Evolutionary conservation across 2,888 invertebrate species (phyloP), one percentile per base, ranked within the genome.

Genomic region (Coleophora flavipennella): DNA sequence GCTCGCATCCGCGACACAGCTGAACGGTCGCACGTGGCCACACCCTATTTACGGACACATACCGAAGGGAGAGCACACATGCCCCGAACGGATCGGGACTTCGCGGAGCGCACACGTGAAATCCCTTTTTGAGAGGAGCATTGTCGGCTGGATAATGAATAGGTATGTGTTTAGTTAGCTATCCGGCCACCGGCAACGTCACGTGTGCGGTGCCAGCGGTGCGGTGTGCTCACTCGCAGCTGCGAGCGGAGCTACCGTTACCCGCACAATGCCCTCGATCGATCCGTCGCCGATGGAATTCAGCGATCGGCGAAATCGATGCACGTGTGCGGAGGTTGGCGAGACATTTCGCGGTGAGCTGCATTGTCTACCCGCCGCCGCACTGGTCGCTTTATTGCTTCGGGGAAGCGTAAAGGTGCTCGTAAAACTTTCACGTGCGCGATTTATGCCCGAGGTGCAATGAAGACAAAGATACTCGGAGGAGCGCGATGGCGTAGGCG

Each of bases 181-280:
- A 83, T 81, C 80, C 75, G 71, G 78, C 80, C 73, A 76, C 76
- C 77, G 79, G 74, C 71, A 55, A 67, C 70, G 72, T 78, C 80
- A 79, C 81, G 79, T 80, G 81, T 14, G 33, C 33, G 28, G 10
- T n/a, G 28, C 28, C 28, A 27, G 32, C 33, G n/a, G n/a, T n/a
- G n/a, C n/a, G 32, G 14, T 34, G 38, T 75, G 72, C 66, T 67
- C 67, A 62, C 62, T 67, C 78, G 83, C 84, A 83, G 83, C 83
- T 83, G 83, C 77, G 79, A 69, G 71, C 75, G 71, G 79, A 69
- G 71, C 75, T 70, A 83, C 84, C 83, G 83, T 84, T 83, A 83
- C 76, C 72, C 78, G 81, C 80, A 81, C 83, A 80, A 81, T 83
- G 81, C 75, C 83, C 83, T 79, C 80, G 76, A 81, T 83, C 81